Evolutionary conservation across 2,113 vertebrate species (phyloP).

Genomic region (Choloepus hoffmanni): DNA sequence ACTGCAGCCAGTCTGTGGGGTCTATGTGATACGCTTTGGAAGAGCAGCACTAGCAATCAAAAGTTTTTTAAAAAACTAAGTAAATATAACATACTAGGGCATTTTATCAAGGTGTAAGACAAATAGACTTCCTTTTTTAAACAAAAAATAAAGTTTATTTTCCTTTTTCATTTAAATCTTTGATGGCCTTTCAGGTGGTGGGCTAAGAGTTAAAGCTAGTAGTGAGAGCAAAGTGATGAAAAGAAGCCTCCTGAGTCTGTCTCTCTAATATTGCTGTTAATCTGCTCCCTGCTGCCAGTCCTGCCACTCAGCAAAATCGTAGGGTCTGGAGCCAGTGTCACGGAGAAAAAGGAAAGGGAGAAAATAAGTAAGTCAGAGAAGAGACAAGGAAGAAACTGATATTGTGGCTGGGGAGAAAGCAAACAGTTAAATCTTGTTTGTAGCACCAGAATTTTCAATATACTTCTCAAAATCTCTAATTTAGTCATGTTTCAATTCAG

Average conservation of each 20-base stretch:
- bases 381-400: background rate
- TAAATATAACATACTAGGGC: conserved; percentile 40
- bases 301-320: conserved; percentile 55
- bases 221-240: conserved; percentile 57
- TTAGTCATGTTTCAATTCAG: background rate
- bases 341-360: background rate
- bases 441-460: background rate
- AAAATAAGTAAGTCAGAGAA: background rate
- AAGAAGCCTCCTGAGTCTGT: conserved; percentile 18
- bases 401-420: rapidly evolving
- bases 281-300: conserved; percentile 51
- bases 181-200: conserved; percentile 52
- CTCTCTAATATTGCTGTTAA: conserved; percentile 46
- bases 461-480: background rate
- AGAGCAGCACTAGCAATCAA: background rate
- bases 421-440: background rate
- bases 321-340: background rate
- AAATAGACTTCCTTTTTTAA: conserved; percentile 51
- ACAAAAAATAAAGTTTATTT: background rate
- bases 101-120: conserved; percentile 65
- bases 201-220: background rate
- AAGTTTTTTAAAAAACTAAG: background rate
- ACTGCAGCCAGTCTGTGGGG: background rate
- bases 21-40: background rate
- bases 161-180: conserved; percentile 60